A percentile compares a stretch with the other conserved stretches of the same genome.
These are phyloP conservation scores for Aradophagus sp. DNA, from an alignment of 1,140 invertebrate genomes.

Conservation along the genomic window DNA sequence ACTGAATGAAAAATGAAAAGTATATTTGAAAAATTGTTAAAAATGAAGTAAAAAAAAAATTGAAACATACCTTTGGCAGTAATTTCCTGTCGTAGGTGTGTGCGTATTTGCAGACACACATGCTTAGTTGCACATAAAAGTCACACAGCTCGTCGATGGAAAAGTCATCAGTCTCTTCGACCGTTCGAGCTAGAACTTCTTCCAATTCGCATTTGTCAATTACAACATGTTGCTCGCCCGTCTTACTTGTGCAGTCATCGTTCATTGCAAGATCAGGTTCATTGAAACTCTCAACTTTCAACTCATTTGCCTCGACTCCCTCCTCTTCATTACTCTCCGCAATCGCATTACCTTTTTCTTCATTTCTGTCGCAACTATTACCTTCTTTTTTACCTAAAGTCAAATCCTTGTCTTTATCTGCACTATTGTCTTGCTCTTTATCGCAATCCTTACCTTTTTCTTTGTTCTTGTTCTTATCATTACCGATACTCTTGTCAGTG, in stretches of 20 bases:
- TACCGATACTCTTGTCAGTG: conserved; percentile 1
- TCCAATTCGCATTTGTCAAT: conserved; percentile 79
- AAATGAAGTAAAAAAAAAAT: no score
- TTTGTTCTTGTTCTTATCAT: conserved; percentile 52
- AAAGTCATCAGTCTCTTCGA: conserved; percentile 75
- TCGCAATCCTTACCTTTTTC: conserved; percentile 52
- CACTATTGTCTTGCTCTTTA: background rate
- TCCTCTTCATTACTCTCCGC: background rate
- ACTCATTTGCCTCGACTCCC: conserved; percentile 4
- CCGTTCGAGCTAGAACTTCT: conserved; percentile 76
- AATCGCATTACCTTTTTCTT: no score
- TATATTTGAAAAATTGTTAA: no score
- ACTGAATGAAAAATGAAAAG: no score
- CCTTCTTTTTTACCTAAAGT: conserved; percentile 1
- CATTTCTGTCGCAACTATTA: conserved; percentile 12
- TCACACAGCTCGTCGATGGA: conserved; percentile 78
- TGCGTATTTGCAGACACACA: conserved; percentile 75
- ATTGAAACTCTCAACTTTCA: conserved; percentile 39
- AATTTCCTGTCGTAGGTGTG: conserved; percentile 75
- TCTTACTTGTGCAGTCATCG: conserved; percentile 62
- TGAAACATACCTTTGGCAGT: conserved; percentile 77
- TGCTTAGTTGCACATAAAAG: conserved; percentile 78
- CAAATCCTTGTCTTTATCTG: background rate
- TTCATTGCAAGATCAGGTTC: conserved; percentile 68
- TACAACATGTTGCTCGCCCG: conserved; percentile 63